Evolutionary conservation across 2,113 vertebrate genomes (phyloP).

Genomic region (Scatophagus argus): DNA sequence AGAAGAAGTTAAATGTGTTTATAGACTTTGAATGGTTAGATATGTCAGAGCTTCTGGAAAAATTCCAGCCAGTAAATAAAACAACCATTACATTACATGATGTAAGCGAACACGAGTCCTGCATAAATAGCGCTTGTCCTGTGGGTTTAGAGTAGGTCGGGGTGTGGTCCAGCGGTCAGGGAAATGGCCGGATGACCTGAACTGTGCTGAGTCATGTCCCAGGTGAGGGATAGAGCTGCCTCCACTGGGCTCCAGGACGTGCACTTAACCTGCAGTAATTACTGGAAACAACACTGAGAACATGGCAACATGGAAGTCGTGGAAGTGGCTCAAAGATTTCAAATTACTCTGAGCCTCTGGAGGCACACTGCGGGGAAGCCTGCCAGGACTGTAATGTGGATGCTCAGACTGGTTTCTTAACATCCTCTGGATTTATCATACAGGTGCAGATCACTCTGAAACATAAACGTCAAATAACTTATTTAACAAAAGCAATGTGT

Average conservation of each 20-base stretch:
- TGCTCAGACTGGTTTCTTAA: constrained; percentile 46
- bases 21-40: constrained; percentile 21
- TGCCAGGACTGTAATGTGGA: constrained; percentile 61
- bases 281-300: constrained; percentile 83
- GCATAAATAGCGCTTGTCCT: constrained; percentile 70
- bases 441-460: constrained; percentile 27
- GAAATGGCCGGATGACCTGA: constrained; percentile 82
- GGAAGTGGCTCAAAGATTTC: constrained; percentile 75
- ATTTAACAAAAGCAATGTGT: neutral
- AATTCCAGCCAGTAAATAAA: constrained; percentile 70
- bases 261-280: constrained; percentile 85
- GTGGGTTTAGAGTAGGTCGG: constrained; percentile 81
- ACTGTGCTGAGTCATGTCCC: constrained; percentile 83
- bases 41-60: constrained; percentile 32
- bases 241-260: constrained; percentile 76
- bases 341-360: constrained; percentile 76
- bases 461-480: constrained; percentile 28
- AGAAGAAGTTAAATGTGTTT: neutral
- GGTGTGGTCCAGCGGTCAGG: constrained; percentile 81
- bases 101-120: constrained; percentile 73
- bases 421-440: constrained; percentile 47
- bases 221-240: constrained; percentile 82
- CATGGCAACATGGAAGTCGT: constrained; percentile 78
- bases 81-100: constrained; percentile 75
- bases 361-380: constrained; percentile 61